Percentiles rank a stretch among this genome's conserved stretches.
These are phyloP conservation scores for Neomonachus schauinslandi DNA, from an alignment of 2,113 vertebrate genomes.

Conservation along the genomic window DNA sequence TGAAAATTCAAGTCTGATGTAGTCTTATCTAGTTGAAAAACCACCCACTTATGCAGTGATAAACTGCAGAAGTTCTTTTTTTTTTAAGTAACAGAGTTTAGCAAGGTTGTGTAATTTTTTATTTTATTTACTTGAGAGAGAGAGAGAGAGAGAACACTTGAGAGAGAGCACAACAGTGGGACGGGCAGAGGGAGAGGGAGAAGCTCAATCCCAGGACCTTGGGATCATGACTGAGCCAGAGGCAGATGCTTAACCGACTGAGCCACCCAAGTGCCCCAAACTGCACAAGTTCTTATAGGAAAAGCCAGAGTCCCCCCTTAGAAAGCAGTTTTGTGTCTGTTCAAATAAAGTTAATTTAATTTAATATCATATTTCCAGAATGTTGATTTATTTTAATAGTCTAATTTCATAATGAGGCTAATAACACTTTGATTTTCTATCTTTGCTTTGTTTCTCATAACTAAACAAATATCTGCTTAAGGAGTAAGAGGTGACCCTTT, in stretches of 20 bases:
- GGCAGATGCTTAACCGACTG: not conserved
- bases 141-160: not conserved
- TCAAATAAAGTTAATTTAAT: not conserved
- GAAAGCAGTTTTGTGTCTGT: not conserved
- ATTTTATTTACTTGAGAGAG: not conserved
- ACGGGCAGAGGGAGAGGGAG: not conserved
- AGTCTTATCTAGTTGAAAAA: not conserved
- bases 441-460: not conserved
- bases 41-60: not conserved
- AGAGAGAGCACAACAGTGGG: not conserved
- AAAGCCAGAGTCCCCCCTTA: not conserved
- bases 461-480: not conserved
- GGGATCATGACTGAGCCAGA: not conserved
- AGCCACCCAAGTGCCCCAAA: not conserved
- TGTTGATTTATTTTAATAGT: slow-evolving; percentile 1
- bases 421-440: not conserved
- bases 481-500: not conserved
- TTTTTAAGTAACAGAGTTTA: not conserved
- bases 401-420: not conserved
- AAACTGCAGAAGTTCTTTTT: not conserved
- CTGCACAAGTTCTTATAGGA: not conserved
- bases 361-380: not conserved
- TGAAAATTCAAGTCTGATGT: not conserved
- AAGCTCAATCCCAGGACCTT: not conserved
- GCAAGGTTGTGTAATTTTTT: not conserved